Percentiles rank a stretch among this genome's conserved stretches.
Evolutionary conservation across 2,888 invertebrate species (phyloP).

Genomic region (Allolobophora icterica): DNA sequence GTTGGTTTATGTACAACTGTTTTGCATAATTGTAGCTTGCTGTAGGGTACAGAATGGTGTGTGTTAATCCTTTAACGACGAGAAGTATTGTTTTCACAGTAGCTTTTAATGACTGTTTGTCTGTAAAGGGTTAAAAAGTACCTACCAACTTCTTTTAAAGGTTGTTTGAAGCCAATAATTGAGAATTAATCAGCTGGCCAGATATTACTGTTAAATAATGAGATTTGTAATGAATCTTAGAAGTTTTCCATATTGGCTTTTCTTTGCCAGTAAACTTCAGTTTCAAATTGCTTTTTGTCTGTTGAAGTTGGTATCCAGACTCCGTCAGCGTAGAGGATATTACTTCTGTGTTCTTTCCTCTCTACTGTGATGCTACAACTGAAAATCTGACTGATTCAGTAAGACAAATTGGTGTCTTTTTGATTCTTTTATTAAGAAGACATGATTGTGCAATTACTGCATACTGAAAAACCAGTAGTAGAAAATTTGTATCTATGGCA

Average conservation of each 20-base stretch:
- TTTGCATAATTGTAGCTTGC: too few relatives aligned
- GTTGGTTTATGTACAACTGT: too few relatives aligned
- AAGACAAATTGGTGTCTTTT: constrained; percentile 42
- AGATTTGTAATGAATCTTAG: neutral
- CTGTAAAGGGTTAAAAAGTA: too few relatives aligned
- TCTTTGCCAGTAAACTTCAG: neutral
- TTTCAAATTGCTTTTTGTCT: neutral
- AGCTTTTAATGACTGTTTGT: too few relatives aligned
- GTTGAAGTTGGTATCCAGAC: constrained; percentile 70
- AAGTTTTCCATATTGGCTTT: neutral
- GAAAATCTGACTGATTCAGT: constrained; percentile 75
- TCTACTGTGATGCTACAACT: constrained; percentile 79
- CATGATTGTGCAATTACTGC: neutral
- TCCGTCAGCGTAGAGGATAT: constrained; percentile 68
- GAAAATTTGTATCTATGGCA: neutral
- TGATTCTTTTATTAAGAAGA: neutral
- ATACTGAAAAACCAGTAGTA: neutral
- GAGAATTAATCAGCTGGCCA: neutral
- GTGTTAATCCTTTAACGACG: too few relatives aligned
- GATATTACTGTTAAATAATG: neutral
- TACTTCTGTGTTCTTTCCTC: constrained; percentile 76
- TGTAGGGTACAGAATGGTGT: too few relatives aligned
- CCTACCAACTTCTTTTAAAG: too few relatives aligned
- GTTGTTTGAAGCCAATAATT: too few relatives aligned
- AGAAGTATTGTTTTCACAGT: too few relatives aligned